phyloP scores from a whole-genome alignment of 30 jellyfish, hydroid and myxozoan genomes.

The Pseudorhiza aurosa region DNA sequence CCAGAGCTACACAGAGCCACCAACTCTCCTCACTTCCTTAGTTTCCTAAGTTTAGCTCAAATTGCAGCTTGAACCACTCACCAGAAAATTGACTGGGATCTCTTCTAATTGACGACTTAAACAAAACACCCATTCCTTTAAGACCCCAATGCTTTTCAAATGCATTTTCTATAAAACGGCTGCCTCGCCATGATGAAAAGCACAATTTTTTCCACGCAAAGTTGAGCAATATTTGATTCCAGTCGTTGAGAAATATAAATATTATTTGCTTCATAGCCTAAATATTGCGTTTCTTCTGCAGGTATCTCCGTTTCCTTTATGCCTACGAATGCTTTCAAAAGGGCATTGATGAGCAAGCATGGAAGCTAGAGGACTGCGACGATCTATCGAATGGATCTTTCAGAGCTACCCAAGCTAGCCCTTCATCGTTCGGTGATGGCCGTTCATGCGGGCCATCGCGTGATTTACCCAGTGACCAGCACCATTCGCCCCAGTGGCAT shows the following conservation, averaged over 20 bases:
- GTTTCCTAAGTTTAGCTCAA: no score
- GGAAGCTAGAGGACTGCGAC: conserved; percentile 67
- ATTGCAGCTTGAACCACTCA: no score
- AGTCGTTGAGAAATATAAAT: no score
- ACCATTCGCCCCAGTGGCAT: conserved; percentile 62
- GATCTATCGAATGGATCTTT: conserved; percentile 54
- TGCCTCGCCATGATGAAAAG: neutral
- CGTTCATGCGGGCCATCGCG: conserved; percentile 63
- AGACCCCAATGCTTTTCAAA: no score
- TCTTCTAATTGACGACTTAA: no score
- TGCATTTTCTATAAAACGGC: neutral
- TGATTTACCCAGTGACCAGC: conserved; percentile 41
- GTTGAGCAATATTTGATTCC: no score
- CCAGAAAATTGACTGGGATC: no score
- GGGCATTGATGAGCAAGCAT: conserved; percentile 66
- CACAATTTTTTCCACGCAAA: neutral
- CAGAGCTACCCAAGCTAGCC: conserved; percentile 71
- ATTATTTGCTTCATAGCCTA: no score
- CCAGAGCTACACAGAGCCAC: no score
- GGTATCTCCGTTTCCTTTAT: conserved; percentile 61
- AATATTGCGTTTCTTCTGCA: neutral
- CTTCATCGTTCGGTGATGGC: conserved; percentile 44
- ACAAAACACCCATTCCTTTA: no score
- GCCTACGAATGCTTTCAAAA: conserved; percentile 77
- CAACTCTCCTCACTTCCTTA: no score